Evolutionary conservation across 1,140 invertebrate species (phyloP), one percentile per base, ranked within the genome.

Genomic region (Magallana angulata): DNA sequence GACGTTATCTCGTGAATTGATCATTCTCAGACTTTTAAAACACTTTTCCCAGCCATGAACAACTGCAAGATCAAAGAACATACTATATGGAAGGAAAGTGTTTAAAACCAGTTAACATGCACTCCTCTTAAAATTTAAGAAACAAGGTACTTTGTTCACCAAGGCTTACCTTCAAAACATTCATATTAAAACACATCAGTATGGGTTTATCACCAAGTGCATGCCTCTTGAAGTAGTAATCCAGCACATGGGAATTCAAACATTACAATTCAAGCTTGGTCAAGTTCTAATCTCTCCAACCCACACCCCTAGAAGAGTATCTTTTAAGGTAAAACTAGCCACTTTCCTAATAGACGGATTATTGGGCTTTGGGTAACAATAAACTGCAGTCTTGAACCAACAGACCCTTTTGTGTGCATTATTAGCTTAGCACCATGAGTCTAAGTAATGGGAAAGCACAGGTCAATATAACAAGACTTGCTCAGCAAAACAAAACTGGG

Each of bases 171-270:
- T 76, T 12, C 68, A 76, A 76, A 76, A 76, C 68, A 76, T 76
- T 76, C 68, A 76, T 76, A 76, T 76, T 76, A 76, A 76, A 30
- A 30, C 68, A 76, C 68, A 76, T 76, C 68, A 76, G 68, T 36
- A 12, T 12, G 68, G 68, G 24, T 76, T 76, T 76, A 76, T 76
- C 68, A 76, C 24, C 24, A 76, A 36, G 68, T 76, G 68, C 68
- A 76, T 18, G 36, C 68, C 18, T 30, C 68, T 76, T 76, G 24
- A 30, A 30, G 60, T 64, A 64, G 60, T 18, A 64, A 76, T 76
- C 68, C 68, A 76, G 9, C 14, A 18, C 24, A 76, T 12, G 24
- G 68, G 36, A 76, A 76, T 76, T 24, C 68, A 76, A 76, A 76
- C 68, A 48, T 71, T 18, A 18, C 36, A 76, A 76, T 76, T 76